phyloP scores from a whole-genome alignment of 2,113 vertebrate species.

The Cryptotis parvus region DNA sequence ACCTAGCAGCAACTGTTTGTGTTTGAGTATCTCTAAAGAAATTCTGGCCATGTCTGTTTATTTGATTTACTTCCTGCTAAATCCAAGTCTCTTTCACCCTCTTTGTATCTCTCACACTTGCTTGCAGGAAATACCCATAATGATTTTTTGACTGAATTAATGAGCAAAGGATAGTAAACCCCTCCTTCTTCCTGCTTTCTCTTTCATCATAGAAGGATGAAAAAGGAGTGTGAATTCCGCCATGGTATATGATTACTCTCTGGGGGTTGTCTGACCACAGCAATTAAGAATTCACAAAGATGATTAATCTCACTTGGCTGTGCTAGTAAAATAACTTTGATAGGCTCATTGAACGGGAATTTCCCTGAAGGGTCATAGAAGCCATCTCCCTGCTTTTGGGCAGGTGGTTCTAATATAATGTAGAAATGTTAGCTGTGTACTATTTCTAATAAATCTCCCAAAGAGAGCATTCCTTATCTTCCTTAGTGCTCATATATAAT shows the following conservation, averaged over 20 bases:
- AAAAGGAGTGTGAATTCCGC: constrained; percentile 53
- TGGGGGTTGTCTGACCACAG: constrained; percentile 71
- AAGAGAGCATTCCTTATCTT: constrained; percentile 73
- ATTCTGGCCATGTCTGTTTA: not conserved
- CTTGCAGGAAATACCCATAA: constrained; percentile 15
- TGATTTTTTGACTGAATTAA: constrained; percentile 58
- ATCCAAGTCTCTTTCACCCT: constrained; percentile 5
- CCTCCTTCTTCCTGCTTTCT: not conserved
- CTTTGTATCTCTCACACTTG: constrained; percentile 10
- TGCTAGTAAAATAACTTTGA: constrained; percentile 81
- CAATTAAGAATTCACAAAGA: constrained; percentile 82
- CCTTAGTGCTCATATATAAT: constrained; percentile 72
- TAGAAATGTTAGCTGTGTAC: constrained; percentile 75
- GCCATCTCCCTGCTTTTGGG: constrained; percentile 70
- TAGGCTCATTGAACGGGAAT: constrained; percentile 78
- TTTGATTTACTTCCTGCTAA: not conserved
- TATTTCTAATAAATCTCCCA: constrained; percentile 79
- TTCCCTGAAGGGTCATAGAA: constrained; percentile 79
- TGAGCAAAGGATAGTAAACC: constrained; percentile 41
- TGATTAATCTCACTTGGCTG: constrained; percentile 79
- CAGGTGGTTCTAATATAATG: constrained; percentile 77
- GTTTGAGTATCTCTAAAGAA: constrained; percentile 45
- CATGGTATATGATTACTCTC: constrained; percentile 61
- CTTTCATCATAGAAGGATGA: constrained; percentile 51
- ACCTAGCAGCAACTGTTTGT: constrained; percentile 29